Evolutionary conservation across 2,888 invertebrate genomes (phyloP).

Genomic region (Melanostoma scalare): DNA sequence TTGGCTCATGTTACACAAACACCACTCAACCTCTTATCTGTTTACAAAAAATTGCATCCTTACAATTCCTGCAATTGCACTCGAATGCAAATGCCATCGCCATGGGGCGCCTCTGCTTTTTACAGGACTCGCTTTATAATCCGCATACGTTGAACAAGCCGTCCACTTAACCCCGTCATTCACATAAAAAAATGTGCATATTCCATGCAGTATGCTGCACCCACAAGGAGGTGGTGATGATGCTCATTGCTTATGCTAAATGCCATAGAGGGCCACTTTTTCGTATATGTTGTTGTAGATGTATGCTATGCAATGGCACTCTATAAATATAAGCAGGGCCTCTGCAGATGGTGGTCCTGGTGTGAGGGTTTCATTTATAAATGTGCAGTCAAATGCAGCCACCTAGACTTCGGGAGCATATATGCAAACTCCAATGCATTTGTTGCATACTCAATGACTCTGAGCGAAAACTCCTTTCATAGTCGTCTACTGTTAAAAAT

Average conservation of each 20-base stretch:
- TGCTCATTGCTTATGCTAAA: slow-evolving; percentile 32
- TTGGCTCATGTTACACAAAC: slow-evolving; percentile 38
- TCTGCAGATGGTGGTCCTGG: background rate
- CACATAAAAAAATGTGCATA: slow-evolving; percentile 27
- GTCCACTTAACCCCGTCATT: slow-evolving; percentile 58
- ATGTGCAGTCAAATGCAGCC: slow-evolving; percentile 65
- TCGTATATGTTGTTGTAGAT: background rate
- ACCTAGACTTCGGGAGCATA: slow-evolving; percentile 39
- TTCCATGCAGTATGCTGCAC: slow-evolving; percentile 44
- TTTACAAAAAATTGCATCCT: slow-evolving; percentile 61
- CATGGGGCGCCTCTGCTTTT: slow-evolving; percentile 51
- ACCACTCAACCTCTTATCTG: slow-evolving; percentile 16
- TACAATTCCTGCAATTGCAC: slow-evolving; percentile 65
- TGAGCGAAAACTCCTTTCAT: slow-evolving; percentile 40
- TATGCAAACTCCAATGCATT: slow-evolving; percentile 65
- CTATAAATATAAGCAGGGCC: background rate
- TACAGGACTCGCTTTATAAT: slow-evolving; percentile 56
- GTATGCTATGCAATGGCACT: slow-evolving; percentile 12
- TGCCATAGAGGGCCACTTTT: slow-evolving; percentile 42
- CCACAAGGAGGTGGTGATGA: slow-evolving; percentile 44
- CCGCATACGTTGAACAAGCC: slow-evolving; percentile 35
- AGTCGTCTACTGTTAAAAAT: slow-evolving; percentile 10
- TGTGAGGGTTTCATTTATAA: slow-evolving; percentile 38
- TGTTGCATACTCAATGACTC: slow-evolving; percentile 63
- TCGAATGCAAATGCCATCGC: slow-evolving; percentile 67